Base-by-base conservation (phyloP, 2,797 vertebrate species). In the Sebastes baramenuke region DNA sequence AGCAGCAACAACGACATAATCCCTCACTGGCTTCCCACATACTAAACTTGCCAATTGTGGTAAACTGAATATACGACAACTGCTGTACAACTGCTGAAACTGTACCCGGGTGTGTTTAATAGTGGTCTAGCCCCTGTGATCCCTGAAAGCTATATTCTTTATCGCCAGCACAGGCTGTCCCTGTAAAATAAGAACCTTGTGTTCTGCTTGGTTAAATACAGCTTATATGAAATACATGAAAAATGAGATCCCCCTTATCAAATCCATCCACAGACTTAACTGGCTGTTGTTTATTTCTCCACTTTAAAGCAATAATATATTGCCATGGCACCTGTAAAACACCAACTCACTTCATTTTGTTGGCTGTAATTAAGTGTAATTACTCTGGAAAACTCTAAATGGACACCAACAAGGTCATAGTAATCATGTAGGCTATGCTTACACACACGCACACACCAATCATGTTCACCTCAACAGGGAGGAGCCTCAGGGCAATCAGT, bases 401-500 rank as follows among this genome's bases (percentile, higher is more conserved):
- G 79, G 89, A 88, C 84, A 86, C 64, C 83, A 91, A 83, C 90
- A 92, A 94, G 90, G 93, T 93, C 90, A 91, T 49, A 80, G 91
- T 86, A 94, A 93, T 94, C 91, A 92, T 85, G 76, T 75, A 79
- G 67, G 73, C 67, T 78, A 67, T 38, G 76, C 83, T 84, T 18
- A 81, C 8, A 84, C 68, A 85, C 25, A 30, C 30, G 34, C 24
- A 66, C 46, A 75, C 73, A 66, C 84, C 70, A 88, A 86, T 85
- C 85, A 84, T 75, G 82, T 89, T 86, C 91, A 92, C 89, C 91
- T 90, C 82, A 88, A 87, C 72, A 56, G 72, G 92, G 89, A 92
- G 90, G 88, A 88, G 80, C 88, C 89, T 88, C 2, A 1, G 81
- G 92, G 80, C 82, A 94, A 94, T 92, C 93, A 92, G 89, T 42